Evolutionary conservation across 2,888 invertebrate species (phyloP).

Genomic region (Pseudococcus viburni): DNA sequence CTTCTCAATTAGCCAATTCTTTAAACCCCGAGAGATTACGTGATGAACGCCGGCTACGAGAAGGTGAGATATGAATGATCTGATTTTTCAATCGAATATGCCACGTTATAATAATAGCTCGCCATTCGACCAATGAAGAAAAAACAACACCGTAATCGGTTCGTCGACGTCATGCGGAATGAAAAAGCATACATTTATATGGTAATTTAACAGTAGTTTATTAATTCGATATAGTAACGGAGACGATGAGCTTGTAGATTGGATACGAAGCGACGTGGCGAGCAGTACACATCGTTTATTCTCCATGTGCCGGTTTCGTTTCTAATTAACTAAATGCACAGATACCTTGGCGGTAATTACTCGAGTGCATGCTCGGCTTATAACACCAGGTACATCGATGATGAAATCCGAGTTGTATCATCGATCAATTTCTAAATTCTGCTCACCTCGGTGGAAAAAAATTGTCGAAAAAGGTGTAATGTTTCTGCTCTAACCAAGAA

Average conservation of each 20-base stretch:
- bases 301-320: neutral
- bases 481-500: neutral
- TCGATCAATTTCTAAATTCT: neutral
- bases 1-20: conserved; percentile 49
- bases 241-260: conserved; percentile 14
- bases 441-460: neutral
- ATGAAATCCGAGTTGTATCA: conserved; percentile 3
- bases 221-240: conserved; percentile 1
- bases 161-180: conserved; percentile 43
- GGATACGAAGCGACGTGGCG: neutral
- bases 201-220: neutral
- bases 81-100: conserved; percentile 1
- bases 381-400: neutral
- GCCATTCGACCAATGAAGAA: neutral
- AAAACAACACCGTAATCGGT: conserved; percentile 37
- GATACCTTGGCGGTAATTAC: neutral
- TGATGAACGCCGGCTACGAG: conserved; percentile 10
- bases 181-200: conserved; percentile 12
- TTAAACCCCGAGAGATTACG: conserved; percentile 34
- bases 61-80: conserved; percentile 47
- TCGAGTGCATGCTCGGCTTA: neutral
- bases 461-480: conserved; percentile 19
- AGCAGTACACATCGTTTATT: neutral
- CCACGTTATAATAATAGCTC: conserved; percentile 10
- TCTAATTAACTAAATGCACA: conserved; percentile 1